Evolutionary conservation across 2,113 vertebrate genomes (phyloP).

Genomic region (Felis catus): DNA sequence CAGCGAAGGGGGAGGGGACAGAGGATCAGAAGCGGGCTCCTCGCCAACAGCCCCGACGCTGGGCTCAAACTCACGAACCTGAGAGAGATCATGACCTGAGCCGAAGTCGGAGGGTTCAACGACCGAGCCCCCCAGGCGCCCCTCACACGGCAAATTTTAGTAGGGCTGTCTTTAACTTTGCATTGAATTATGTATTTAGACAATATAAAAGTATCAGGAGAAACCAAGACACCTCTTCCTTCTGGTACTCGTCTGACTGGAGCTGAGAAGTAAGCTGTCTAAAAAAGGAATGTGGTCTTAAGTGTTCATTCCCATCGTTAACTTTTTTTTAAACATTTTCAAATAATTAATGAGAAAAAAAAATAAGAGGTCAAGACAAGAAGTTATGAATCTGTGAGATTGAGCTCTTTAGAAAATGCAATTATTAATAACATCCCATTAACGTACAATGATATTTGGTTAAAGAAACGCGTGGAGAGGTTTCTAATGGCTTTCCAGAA

Average conservation of each 20-base stretch:
- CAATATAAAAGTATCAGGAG: constrained; percentile 24
- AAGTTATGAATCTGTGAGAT: constrained; percentile 24
- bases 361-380: constrained; percentile 45
- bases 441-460: not conserved
- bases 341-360: constrained; percentile 5
- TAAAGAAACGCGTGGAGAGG: constrained; percentile 12
- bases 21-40: no score
- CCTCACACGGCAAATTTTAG: not conserved
- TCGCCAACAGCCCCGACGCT: no score
- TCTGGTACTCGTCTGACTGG: constrained; percentile 31
- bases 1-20: no score
- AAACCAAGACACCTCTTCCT: constrained; percentile 57
- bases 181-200: constrained; percentile 55
- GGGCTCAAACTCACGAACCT: no score
- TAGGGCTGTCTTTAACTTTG: constrained; percentile 36
- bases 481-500: not conserved
- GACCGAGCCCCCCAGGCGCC: no score
- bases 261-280: constrained; percentile 3
- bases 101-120: no score
- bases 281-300: not conserved
- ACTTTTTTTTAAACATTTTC: constrained; percentile 46
- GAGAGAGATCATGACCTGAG: no score
- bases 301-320: not conserved
- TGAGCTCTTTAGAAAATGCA: constrained; percentile 52
- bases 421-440: constrained; percentile 34